Conservation (phyloP, 1,140 invertebrate species). For the Lanistes nyassanus region DNA sequence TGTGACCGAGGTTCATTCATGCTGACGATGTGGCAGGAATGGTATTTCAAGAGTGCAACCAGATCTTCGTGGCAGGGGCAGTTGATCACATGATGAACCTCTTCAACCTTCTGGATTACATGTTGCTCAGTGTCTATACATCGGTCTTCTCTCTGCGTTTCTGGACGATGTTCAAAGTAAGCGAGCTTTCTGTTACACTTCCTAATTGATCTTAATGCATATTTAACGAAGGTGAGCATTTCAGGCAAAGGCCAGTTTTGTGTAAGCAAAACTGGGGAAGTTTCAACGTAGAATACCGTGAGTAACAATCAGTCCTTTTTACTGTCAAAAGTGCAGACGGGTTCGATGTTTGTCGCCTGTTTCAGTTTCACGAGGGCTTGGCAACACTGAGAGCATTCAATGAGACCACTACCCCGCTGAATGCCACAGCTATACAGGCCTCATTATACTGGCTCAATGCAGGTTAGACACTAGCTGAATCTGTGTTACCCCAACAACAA, state of each 20-base stretch:
- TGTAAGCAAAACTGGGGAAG: not conserved
- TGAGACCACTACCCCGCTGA: not conserved
- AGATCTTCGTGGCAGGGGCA: constrained; percentile 56
- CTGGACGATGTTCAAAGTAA: constrained; percentile 56
- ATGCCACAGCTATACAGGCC: not conserved
- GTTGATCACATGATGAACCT: constrained; percentile 50
- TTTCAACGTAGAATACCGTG: not conserved
- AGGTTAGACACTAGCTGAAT: constrained; percentile 28
- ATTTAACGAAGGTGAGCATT: not conserved
- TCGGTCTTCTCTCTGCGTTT: constrained; percentile 49
- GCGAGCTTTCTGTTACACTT: not conserved
- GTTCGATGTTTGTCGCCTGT: not conserved
- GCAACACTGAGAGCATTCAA: constrained; percentile 8
- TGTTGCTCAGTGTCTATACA: constrained; percentile 49
- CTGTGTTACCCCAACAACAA: not conserved
- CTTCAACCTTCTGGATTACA: constrained; percentile 63
- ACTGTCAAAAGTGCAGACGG: not conserved
- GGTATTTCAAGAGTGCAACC: constrained; percentile 60
- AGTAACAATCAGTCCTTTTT: not conserved
- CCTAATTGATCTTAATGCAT: not conserved
- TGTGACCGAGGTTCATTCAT: no score
- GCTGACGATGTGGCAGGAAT: constrained; percentile 51
- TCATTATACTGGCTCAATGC: constrained; percentile 49
- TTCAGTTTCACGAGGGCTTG: constrained; percentile 38
- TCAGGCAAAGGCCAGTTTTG: not conserved